Evolutionary conservation across 2,797 vertebrate species (phyloP).

Genomic region (Eremophila alpestris): DNA sequence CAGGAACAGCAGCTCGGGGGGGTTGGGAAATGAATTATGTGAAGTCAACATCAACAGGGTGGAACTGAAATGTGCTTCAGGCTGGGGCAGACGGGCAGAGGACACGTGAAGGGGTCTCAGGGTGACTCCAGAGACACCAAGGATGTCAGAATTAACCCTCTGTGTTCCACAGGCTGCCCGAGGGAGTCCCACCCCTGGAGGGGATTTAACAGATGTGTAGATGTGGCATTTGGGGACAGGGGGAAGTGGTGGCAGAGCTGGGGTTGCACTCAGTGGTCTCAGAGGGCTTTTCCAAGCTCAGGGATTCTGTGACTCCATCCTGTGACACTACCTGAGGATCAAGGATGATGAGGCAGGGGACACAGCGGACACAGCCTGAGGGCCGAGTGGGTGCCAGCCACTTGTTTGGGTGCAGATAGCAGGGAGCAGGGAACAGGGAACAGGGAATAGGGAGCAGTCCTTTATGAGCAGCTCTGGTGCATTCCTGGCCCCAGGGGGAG

Average conservation of each 20-base stretch:
- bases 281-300: not conserved
- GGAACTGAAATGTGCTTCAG: not conserved
- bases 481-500: fast-evolving
- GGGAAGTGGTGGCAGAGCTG: not conserved
- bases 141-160: not conserved
- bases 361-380: not conserved
- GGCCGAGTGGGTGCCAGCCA: not conserved
- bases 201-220: not conserved
- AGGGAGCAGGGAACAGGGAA: no score
- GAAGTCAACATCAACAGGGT: not conserved
- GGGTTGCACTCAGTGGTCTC: not conserved
- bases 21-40: not conserved
- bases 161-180: not conserved
- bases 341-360: not conserved
- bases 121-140: not conserved
- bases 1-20: not conserved
- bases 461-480: not conserved
- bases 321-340: fast-evolving
- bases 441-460: fast-evolving
- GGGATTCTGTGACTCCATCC: not conserved
- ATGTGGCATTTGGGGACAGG: not conserved
- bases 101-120: fast-evolving
- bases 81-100: not conserved
- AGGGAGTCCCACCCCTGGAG: not conserved
- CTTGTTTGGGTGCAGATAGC: not conserved